Evolutionary conservation across 1,140 invertebrate genomes (phyloP).

Genomic region (Sminthurides bifidus): DNA sequence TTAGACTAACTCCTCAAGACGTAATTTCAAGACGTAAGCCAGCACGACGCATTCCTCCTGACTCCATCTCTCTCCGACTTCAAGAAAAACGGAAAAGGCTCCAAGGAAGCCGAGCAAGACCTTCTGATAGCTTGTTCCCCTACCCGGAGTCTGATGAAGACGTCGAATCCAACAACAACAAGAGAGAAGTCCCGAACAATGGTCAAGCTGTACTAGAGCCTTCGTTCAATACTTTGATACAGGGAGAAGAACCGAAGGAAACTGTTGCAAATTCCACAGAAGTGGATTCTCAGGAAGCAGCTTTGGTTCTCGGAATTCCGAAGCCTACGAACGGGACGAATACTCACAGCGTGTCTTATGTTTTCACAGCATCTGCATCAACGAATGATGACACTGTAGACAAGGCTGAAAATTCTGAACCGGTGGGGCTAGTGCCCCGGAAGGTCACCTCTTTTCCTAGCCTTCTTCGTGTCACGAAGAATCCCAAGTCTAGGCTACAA

Average conservation of each 20-base stretch:
- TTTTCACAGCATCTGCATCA: too few relatives aligned
- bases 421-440: background rate
- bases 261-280: slow-evolving; percentile 5
- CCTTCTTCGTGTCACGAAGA: background rate
- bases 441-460: background rate
- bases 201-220: background rate
- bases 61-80: slow-evolving; percentile 24
- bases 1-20: slow-evolving; percentile 25
- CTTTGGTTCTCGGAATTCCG: background rate
- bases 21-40: slow-evolving; percentile 27
- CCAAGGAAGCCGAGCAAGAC: background rate
- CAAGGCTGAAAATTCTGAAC: background rate
- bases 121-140: background rate
- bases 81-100: slow-evolving; percentile 9
- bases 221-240: background rate
- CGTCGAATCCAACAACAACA: slow-evolving; percentile 1
- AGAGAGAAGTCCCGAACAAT: background rate
- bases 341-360: background rate
- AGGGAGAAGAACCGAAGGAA: background rate
- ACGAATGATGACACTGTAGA: background rate
- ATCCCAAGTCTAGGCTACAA: background rate
- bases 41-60: slow-evolving; percentile 27
- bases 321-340: slow-evolving; percentile 7
- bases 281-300: slow-evolving; percentile 3
- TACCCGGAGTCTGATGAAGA: background rate